phyloP scores from a whole-genome alignment of 2,797 vertebrate genomes.

The Siniperca obscura region DNA sequence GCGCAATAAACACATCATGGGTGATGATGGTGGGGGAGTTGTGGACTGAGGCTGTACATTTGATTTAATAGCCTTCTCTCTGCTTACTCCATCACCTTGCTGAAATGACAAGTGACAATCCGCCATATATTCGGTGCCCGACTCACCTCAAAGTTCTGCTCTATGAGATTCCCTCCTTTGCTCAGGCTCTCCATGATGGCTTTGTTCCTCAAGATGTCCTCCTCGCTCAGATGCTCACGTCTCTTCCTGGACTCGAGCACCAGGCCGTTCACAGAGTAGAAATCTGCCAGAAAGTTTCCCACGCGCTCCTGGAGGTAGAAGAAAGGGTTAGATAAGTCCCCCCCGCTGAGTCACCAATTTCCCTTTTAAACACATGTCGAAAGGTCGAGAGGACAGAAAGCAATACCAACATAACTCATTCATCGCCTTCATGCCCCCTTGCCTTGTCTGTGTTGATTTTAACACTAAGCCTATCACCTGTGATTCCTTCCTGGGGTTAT shows the following conservation, averaged over 20 bases:
- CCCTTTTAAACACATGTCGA: constrained; percentile 39
- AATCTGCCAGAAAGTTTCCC: constrained; percentile 97
- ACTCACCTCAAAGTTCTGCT: constrained; percentile 97
- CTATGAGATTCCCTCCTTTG: constrained; percentile 96
- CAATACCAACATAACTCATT: constrained; percentile 30
- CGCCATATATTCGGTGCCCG: neutral
- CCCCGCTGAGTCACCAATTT: constrained; percentile 45
- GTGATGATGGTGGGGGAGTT: neutral
- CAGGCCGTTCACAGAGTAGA: constrained; percentile 96
- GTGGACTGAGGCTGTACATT: neutral
- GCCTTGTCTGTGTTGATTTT: constrained; percentile 41
- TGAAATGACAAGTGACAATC: neutral
- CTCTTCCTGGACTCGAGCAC: constrained; percentile 97
- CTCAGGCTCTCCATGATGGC: constrained; percentile 99
- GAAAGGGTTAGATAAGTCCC: constrained; percentile 28
- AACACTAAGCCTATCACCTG: constrained; percentile 43
- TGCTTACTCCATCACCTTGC: neutral
- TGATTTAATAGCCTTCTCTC: neutral
- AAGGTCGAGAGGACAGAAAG: constrained; percentile 17
- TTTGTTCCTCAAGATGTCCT: constrained; percentile 98
- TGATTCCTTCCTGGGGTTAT: constrained; percentile 19
- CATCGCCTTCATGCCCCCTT: neutral
- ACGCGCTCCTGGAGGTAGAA: constrained; percentile 91
- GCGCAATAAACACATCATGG: neutral
- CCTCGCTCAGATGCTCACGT: constrained; percentile 97